Evolutionary conservation across 2,113 vertebrate genomes (phyloP).

Genomic region (Rhizomys pruinosus): DNA sequence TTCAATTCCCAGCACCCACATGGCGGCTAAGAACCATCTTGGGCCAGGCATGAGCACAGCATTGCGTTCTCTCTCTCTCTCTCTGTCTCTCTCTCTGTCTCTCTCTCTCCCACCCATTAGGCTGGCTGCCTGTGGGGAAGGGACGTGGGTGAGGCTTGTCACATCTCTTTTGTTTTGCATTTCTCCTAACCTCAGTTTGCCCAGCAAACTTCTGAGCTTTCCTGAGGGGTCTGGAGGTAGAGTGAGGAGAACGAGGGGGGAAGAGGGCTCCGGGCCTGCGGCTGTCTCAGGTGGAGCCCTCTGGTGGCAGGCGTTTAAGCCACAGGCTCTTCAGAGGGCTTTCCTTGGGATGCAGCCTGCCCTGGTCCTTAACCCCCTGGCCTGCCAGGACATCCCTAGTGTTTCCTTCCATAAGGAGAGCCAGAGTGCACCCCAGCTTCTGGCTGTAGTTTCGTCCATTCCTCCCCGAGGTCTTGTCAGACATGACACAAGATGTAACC

Average conservation of each 20-base stretch:
- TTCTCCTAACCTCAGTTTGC: not conserved
- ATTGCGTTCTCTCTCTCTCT: too few relatives aligned
- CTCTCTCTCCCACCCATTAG: not conserved
- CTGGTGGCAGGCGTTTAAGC: not conserved
- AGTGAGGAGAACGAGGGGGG: not conserved
- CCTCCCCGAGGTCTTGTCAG: not conserved
- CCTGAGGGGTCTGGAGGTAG: not conserved
- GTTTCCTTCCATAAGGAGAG: not conserved
- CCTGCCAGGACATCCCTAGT: too few relatives aligned
- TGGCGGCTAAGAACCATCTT: too few relatives aligned
- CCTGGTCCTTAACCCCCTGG: not conserved
- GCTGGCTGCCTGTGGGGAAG: not conserved
- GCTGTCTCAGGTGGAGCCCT: not conserved
- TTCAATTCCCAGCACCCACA: too few relatives aligned
- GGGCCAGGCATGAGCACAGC: too few relatives aligned
- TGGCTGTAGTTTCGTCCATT: not conserved
- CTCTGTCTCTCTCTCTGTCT: too few relatives aligned
- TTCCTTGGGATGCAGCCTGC: not conserved
- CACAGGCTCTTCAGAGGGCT: not conserved
- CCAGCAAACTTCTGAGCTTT: not conserved
- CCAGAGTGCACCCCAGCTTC: not conserved
- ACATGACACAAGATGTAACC: not conserved
- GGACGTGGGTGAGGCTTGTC: not conserved
- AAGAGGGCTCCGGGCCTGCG: not conserved
- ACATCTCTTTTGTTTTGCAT: not conserved